Evolutionary conservation across 2,113 vertebrate genomes (phyloP).

Genomic region (Lepidothrix coronata): DNA sequence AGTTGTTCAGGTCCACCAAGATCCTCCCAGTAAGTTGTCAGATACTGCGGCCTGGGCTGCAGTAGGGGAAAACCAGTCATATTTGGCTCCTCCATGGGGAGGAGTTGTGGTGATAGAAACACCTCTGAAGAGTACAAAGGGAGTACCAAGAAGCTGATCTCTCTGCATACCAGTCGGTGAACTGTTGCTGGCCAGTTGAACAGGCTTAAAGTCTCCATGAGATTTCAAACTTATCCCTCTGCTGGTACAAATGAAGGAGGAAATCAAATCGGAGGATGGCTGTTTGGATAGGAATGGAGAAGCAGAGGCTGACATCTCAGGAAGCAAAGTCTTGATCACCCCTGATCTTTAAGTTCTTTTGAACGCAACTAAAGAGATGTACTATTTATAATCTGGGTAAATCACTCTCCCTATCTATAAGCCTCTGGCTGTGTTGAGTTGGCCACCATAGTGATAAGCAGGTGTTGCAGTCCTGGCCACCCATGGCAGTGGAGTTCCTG

Average conservation of each 20-base stretch:
- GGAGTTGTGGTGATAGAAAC: background rate
- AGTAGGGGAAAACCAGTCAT: background rate
- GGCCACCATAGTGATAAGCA: fast-evolving
- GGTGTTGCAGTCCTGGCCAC: background rate
- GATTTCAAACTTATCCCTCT: background rate
- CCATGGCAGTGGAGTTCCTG: background rate
- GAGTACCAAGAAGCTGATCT: background rate
- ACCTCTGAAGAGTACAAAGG: background rate
- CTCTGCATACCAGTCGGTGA: background rate
- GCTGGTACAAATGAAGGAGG: background rate
- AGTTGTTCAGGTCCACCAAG: background rate
- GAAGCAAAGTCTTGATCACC: background rate
- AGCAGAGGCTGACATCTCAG: background rate
- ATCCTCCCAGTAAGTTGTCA: background rate
- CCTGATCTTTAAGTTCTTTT: background rate
- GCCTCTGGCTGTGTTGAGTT: background rate
- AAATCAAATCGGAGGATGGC: background rate
- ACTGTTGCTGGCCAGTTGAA: background rate
- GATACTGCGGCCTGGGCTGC: background rate
- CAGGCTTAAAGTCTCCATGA: background rate
- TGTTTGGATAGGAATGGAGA: background rate
- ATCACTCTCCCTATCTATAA: background rate
- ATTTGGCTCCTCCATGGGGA: background rate
- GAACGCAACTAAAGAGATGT: background rate
- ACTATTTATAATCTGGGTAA: background rate